Evolutionary conservation across 1,140 invertebrate genomes (phyloP).

Genomic region (Colletes gigas): DNA sequence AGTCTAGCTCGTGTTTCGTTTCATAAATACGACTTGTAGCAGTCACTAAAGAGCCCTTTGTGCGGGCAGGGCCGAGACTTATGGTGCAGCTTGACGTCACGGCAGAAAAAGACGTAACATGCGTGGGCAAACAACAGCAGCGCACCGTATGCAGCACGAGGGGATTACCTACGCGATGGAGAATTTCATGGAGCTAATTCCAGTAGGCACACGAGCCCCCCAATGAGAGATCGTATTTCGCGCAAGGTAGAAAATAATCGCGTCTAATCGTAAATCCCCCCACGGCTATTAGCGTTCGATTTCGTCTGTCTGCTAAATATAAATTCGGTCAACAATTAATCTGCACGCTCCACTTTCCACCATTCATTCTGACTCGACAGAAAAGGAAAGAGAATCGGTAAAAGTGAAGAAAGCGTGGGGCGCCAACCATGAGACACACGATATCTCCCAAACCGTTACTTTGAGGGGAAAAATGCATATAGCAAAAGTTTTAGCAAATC

Average conservation of each 20-base stretch:
- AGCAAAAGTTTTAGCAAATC: too few species aligned
- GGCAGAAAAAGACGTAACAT: constrained; percentile 47
- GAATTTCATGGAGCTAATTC: constrained; percentile 44
- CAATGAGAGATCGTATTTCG: constrained; percentile 38
- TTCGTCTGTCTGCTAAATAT: too few species aligned
- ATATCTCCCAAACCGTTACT: too few species aligned
- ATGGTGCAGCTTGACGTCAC: constrained; percentile 24
- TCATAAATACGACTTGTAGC: not conserved
- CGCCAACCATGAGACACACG: too few species aligned
- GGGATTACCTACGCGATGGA: constrained; percentile 33
- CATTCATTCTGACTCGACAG: too few species aligned
- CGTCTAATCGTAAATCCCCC: not conserved
- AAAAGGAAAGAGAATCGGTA: too few species aligned
- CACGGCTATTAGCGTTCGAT: not conserved
- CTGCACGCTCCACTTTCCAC: too few species aligned
- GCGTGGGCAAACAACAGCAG: constrained; percentile 55
- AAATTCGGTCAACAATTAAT: too few species aligned
- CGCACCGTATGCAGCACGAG: not conserved
- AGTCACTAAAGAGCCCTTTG: not conserved
- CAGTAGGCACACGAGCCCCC: not conserved
- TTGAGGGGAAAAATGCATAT: too few species aligned
- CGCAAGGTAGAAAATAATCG: not conserved
- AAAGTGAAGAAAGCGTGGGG: too few species aligned
- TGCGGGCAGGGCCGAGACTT: constrained; percentile 15
- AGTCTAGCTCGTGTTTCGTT: not conserved